Evolutionary conservation across 2,888 invertebrate species (phyloP).

Genomic region (Folsomia candida): DNA sequence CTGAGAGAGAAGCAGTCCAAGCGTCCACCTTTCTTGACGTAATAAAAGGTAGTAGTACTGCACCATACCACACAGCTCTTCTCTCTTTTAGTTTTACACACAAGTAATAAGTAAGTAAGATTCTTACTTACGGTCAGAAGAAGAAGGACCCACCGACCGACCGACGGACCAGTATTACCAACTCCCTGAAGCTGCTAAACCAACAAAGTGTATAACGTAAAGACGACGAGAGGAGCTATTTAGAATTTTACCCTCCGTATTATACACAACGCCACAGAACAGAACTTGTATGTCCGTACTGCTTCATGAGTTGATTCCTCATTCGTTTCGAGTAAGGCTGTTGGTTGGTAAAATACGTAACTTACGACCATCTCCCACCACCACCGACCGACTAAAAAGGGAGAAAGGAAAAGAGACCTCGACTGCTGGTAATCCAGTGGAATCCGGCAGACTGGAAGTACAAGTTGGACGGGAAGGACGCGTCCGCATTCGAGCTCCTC

Average conservation of each 20-base stretch:
- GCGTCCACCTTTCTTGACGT: neutral
- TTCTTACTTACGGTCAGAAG: neutral
- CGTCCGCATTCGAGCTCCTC: neutral
- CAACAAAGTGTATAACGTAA: neutral
- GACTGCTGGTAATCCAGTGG: slow-evolving; percentile 1
- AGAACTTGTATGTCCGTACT: too few species aligned
- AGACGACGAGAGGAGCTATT: neutral
- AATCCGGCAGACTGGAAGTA: slow-evolving; percentile 21
- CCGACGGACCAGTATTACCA: too few species aligned
- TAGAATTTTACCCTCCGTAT: neutral
- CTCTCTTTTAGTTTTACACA: too few species aligned
- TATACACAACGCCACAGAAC: too few species aligned
- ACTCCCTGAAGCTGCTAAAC: neutral
- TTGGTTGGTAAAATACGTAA: neutral
- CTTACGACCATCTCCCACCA: neutral
- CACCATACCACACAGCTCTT: too few species aligned
- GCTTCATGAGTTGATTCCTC: too few species aligned
- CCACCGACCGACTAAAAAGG: slow-evolving; percentile 8
- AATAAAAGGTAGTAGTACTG: too few species aligned
- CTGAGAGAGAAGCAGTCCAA: neutral
- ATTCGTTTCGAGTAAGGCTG: too few species aligned
- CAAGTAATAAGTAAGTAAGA: neutral
- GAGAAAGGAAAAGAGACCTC: slow-evolving; percentile 11
- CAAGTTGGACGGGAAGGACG: slow-evolving; percentile 1
- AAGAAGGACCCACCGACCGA: too few species aligned